Conservation (phyloP, 2,888 invertebrate species). For the Troglohyphantes excavatus region DNA sequence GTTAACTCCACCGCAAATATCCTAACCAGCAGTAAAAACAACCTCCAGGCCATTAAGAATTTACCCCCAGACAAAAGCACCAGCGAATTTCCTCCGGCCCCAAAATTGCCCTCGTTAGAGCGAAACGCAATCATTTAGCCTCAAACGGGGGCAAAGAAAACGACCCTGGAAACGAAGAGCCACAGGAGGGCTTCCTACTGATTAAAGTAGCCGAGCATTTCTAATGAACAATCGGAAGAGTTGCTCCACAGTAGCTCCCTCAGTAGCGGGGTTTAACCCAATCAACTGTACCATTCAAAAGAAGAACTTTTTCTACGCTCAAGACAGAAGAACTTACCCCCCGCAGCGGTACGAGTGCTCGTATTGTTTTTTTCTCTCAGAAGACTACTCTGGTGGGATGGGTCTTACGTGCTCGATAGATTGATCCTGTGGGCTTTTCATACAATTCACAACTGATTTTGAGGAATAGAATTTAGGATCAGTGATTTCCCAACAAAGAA, state of each 20-base stretch:
- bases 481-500: too few relatives aligned
- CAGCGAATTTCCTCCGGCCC: too few relatives aligned
- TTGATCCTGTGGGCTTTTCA: too few relatives aligned
- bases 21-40: too few relatives aligned
- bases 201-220: slow-evolving; percentile 42
- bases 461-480: too few relatives aligned
- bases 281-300: slow-evolving; percentile 1
- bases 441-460: too few relatives aligned
- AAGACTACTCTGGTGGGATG: neutral
- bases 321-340: slow-evolving; percentile 12
- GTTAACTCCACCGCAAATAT: too few relatives aligned
- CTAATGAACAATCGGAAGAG: slow-evolving; percentile 38
- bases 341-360: neutral
- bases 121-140: slow-evolving; percentile 25
- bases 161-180: slow-evolving; percentile 3
- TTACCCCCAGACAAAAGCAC: too few relatives aligned
- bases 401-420: neutral
- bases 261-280: slow-evolving; percentile 25
- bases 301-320: slow-evolving; percentile 1
- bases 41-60: too few relatives aligned
- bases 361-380: neutral
- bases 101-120: neutral
- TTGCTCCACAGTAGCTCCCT: too few relatives aligned
- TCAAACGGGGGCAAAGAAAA: neutral
- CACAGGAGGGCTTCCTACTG: slow-evolving; percentile 27